phyloP scores from a whole-genome alignment of 2,113 vertebrate species.

The Lophius piscatorius region DNA sequence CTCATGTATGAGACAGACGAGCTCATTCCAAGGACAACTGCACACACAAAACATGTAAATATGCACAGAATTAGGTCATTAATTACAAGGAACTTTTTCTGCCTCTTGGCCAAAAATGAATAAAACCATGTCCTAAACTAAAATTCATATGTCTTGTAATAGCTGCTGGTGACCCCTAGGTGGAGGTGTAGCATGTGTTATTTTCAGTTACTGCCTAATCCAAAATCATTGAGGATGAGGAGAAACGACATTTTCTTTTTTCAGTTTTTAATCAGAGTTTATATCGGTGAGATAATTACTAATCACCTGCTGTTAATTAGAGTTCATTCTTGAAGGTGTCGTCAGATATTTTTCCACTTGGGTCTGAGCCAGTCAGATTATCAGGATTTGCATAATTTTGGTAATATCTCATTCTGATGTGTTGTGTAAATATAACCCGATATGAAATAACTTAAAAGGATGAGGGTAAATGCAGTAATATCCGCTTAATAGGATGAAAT shows the following conservation, averaged over 20 bases:
- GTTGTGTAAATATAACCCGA: conserved; percentile 8
- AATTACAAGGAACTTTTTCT: conserved; percentile 1
- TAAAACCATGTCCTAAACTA: conserved; percentile 2
- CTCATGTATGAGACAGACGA: conserved; percentile 14
- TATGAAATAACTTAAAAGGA: conserved; percentile 33
- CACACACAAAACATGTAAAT: background rate
- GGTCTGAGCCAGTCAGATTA: conserved; percentile 40
- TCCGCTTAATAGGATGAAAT: conserved; percentile 38
- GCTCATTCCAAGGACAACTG: background rate
- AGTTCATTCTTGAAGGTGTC: conserved; percentile 20
- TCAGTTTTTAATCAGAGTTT: conserved; percentile 36
- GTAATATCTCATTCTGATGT: conserved; percentile 21
- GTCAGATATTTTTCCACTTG: conserved; percentile 7
- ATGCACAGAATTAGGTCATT: background rate
- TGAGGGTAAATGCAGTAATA: conserved; percentile 32
- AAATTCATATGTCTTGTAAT: conserved; percentile 5
- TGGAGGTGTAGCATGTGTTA: conserved; percentile 50
- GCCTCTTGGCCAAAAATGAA: too few species aligned
- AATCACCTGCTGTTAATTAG: conserved; percentile 53
- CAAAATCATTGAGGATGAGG: background rate
- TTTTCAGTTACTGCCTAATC: background rate
- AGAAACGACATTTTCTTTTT: conserved; percentile 4
- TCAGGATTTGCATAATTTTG: conserved; percentile 50
- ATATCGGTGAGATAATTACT: conserved; percentile 40
- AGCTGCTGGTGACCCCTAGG: conserved; percentile 24